phyloP scores from a whole-genome alignment of 2,797 vertebrate species.

The Euthynnus affinis region DNA sequence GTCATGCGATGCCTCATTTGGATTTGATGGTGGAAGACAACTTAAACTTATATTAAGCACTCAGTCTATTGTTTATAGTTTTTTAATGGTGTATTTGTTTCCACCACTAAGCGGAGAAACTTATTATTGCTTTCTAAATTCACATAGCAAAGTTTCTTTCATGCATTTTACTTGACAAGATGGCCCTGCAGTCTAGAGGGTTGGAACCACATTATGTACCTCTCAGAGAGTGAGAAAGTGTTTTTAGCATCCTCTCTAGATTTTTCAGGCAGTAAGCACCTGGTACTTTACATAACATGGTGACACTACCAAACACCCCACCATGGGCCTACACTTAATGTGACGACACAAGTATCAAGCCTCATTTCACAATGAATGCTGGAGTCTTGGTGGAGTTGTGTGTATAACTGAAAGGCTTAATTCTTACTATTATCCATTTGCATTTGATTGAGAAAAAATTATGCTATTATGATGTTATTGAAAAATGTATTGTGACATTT shows the following conservation, averaged over 20 bases:
- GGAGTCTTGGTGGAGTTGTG: background rate
- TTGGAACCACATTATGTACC: background rate
- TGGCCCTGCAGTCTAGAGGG: background rate
- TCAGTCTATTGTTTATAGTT: background rate
- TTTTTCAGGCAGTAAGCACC: background rate
- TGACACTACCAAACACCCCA: background rate
- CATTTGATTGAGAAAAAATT: background rate
- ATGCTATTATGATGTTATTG: background rate
- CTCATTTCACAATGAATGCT: background rate
- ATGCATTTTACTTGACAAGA: background rate
- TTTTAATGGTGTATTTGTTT: background rate
- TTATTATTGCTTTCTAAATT: background rate
- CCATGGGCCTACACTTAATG: background rate
- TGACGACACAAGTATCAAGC: background rate
- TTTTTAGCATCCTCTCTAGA: background rate
- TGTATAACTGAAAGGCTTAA: background rate
- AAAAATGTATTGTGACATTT: constrained; percentile 9
- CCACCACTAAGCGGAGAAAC: background rate
- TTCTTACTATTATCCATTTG: background rate
- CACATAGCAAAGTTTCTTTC: background rate
- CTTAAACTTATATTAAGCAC: background rate
- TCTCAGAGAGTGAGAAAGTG: background rate
- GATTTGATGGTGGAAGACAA: background rate
- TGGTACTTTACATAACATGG: background rate
- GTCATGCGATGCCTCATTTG: constrained; percentile 5